A percentile compares a stretch with the other conserved stretches of the same genome.
phyloP scores from a whole-genome alignment of 1,140 invertebrate species.

The Drosophila murphyi region DNA sequence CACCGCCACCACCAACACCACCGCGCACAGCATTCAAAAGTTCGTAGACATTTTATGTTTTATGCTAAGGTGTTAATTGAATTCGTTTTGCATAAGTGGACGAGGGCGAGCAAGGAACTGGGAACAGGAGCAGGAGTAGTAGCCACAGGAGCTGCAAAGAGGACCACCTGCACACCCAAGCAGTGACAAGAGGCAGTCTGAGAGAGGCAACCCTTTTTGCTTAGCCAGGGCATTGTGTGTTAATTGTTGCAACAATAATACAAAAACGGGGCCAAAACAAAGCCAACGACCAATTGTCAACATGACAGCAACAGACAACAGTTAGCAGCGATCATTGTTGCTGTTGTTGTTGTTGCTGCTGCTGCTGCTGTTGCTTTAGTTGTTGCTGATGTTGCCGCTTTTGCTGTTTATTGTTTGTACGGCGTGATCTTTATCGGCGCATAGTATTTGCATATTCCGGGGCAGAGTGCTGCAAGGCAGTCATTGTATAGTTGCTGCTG shows the following conservation, averaged over 20 bases:
- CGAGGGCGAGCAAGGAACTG: conserved; percentile 6
- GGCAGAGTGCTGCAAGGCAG: background rate
- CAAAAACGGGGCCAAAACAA: conserved; percentile 66
- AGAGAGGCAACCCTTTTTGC: conserved; percentile 20
- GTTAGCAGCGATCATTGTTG: conserved; percentile 51
- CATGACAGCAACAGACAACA: conserved; percentile 69
- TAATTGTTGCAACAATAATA: conserved; percentile 74
- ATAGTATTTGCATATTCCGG: conserved; percentile 75
- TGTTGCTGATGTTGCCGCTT: conserved; percentile 51
- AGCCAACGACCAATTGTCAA: conserved; percentile 75
- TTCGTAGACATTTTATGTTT: conserved; percentile 55
- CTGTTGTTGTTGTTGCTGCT: conserved; percentile 20
- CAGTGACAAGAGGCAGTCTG: background rate
- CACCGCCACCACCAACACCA: conserved; percentile 46
- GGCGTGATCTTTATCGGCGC: conserved; percentile 73
- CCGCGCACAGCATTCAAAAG: conserved; percentile 45
- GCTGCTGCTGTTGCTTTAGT: conserved; percentile 10
- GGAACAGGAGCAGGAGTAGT: background rate
- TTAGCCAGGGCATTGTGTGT: conserved; percentile 64
- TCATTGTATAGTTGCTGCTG: conserved; percentile 47
- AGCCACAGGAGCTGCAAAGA: conserved; percentile 5
- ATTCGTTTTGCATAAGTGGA: conserved; percentile 84
- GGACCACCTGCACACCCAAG: conserved; percentile 70
- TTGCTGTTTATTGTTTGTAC: conserved; percentile 61
- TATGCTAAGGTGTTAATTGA: conserved; percentile 83